Evolutionary conservation across 2,888 invertebrate species (phyloP), one percentile per base, ranked within the genome.

Genomic region (Dryocosmus kuriphilus): DNA sequence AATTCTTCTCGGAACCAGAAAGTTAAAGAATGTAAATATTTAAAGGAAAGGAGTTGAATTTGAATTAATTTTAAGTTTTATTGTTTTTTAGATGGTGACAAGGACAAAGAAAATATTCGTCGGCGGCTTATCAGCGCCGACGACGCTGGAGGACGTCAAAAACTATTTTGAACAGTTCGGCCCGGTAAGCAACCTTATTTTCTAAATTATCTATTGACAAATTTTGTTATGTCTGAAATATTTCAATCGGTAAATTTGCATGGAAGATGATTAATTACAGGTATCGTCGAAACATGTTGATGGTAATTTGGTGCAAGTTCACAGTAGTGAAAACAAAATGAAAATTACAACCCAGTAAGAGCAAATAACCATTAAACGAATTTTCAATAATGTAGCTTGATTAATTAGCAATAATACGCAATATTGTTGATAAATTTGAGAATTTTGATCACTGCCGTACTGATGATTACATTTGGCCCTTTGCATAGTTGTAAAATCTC

Each of bases 21-120:
- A 38, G 11, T 11, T 14, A 3, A 14, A 4, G 4, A 38, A 38
- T 38, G 14, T 38, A 3, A 14, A 14, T 14, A 14, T 38, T 19
- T 46, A 19, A 1, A 46, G 8, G 8, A 22, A n/a, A 3, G 9
- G n/a, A 51, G 9, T 55, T 55, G 9, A 1, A 55, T 22, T 55
- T 55, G 9, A 55, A 57, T 74, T 46, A 63, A 62, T 61, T 38
- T 38, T 4, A 32, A 22, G 3, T n/a, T 38, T 63, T 38, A 24
- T 24, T 24, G 2, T 91, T 90, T 95, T 95, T 4, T 95, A 99
- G 99, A 98, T 99, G 98, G 98, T 99, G 93, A 99, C 99, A 94
- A 97, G 98, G 95, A 99, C 99, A 94, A 99, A 99, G 96, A 99
- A 99, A 95, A 99, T 99, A 94, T 99, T 99, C 94, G 99, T 99